These are phyloP conservation scores for Scotopteryx bipunctaria DNA, from an alignment of 2,888 invertebrate genomes.

Conservation along the genomic window DNA sequence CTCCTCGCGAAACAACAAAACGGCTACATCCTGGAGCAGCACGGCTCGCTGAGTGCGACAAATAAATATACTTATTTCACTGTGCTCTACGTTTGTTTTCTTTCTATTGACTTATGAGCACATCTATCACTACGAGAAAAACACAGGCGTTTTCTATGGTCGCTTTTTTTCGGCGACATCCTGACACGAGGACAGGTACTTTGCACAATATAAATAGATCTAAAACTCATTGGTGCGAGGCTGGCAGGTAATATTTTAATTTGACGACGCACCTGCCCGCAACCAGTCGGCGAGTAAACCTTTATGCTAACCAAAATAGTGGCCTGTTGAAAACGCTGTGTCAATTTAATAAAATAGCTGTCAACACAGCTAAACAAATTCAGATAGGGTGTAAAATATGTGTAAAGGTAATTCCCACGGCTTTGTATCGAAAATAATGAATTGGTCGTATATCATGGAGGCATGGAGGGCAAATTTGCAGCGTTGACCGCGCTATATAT, in stretches of 20 bases:
- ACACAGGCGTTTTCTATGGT: not conserved
- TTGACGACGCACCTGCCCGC: too few species aligned
- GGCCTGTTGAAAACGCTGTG: not conserved
- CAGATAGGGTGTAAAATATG: conserved; percentile 25
- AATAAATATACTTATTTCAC: conserved; percentile 5
- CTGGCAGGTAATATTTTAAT: too few species aligned
- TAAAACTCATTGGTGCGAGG: too few species aligned
- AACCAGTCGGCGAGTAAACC: too few species aligned
- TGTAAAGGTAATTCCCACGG: conserved; percentile 19
- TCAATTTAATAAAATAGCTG: conserved; percentile 12
- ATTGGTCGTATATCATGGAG: conserved; percentile 23
- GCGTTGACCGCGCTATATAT: conserved; percentile 7
- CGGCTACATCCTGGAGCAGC: conserved; percentile 16
- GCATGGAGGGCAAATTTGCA: conserved; percentile 18
- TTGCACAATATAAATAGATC: too few species aligned
- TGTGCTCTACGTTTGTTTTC: conserved; percentile 21
- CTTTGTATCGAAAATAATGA: conserved; percentile 26
- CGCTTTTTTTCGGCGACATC: too few species aligned
- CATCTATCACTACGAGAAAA: conserved; percentile 18
- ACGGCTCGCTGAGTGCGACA: conserved; percentile 6
- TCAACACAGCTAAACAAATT: conserved; percentile 14
- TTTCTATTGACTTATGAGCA: conserved; percentile 18
- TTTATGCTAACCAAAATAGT: not conserved
- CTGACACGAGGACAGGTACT: too few species aligned
- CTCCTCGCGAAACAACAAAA: conserved; percentile 12